Conservation (phyloP, 2,888 invertebrate species). For the Steinernema hermaphroditum region DNA sequence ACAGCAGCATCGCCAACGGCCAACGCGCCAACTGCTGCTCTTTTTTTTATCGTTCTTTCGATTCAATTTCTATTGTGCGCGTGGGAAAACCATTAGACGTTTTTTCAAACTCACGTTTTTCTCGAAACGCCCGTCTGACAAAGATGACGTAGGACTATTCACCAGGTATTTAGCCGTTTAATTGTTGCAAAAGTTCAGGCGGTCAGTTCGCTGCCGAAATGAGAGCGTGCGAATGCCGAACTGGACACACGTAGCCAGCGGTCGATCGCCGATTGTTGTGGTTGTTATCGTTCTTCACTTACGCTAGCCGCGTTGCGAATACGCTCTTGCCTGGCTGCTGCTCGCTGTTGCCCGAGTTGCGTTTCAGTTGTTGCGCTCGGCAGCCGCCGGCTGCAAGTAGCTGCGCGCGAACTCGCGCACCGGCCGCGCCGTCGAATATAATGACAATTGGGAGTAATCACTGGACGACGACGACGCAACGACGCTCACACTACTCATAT, state of each 20-base stretch:
- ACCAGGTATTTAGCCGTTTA: background rate
- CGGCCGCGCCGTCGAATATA: constrained; percentile 6
- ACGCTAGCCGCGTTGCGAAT: background rate
- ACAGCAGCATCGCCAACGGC: background rate
- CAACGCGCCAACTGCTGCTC: constrained; percentile 3
- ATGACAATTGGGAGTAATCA: constrained; percentile 28
- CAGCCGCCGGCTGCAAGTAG: constrained; percentile 1
- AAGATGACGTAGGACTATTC: too few relatives aligned
- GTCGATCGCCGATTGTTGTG: background rate
- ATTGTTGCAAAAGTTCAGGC: constrained; percentile 18
- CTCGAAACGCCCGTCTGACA: too few relatives aligned
- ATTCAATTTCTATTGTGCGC: too few relatives aligned
- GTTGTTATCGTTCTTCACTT: background rate
- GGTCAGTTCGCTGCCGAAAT: background rate
- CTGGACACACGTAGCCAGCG: constrained; percentile 6
- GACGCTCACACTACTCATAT: constrained; percentile 7
- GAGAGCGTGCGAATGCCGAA: background rate
- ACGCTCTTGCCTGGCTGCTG: background rate
- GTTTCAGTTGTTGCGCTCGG: constrained; percentile 29
- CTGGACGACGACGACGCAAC: background rate
- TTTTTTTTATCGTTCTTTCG: background rate
- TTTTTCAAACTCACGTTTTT: too few relatives aligned
- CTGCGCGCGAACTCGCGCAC: constrained; percentile 22
- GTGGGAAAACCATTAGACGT: too few relatives aligned
- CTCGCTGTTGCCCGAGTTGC: background rate